Conservation (phyloP, 2,888 invertebrate genomes). For the Parnassius glacialis region DNA sequence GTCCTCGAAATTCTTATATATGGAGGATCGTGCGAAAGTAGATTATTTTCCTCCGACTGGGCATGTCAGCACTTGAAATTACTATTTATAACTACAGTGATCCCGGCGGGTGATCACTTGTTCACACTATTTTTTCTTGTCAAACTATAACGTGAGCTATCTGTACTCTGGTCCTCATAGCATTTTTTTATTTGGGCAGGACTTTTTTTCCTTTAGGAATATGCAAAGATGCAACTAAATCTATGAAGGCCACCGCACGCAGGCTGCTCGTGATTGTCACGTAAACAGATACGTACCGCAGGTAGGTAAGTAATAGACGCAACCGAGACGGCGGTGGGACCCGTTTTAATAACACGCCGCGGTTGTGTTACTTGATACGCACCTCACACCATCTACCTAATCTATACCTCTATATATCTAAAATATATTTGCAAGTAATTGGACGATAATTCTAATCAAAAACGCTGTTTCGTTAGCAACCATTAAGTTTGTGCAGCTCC, state of each 20-base stretch:
- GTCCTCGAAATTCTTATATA: no score
- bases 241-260: slow-evolving; percentile 45
- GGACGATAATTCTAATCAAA: slow-evolving; percentile 7
- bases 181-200: no score
- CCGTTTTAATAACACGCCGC: slow-evolving; percentile 43
- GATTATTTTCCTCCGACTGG: no score
- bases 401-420: slow-evolving; percentile 5
- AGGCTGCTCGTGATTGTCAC: slow-evolving; percentile 38
- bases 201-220: no score
- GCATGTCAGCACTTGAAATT: no score
- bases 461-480: slow-evolving; percentile 38
- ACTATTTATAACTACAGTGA: no score
- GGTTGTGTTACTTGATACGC: slow-evolving; percentile 49
- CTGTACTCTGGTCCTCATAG: no score
- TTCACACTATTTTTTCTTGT: no score
- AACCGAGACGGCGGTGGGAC: slow-evolving; percentile 53
- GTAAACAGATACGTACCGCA: slow-evolving; percentile 39
- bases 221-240: not conserved
- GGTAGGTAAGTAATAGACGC: slow-evolving; percentile 51
- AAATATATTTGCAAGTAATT: slow-evolving; percentile 5
- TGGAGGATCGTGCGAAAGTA: no score
- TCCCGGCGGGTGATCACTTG: no score
- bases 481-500: slow-evolving; percentile 64
- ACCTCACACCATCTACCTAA: slow-evolving; percentile 1
- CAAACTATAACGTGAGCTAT: no score